phyloP scores from a whole-genome alignment of 2,888 invertebrate genomes.

The Cancer borealis region DNA sequence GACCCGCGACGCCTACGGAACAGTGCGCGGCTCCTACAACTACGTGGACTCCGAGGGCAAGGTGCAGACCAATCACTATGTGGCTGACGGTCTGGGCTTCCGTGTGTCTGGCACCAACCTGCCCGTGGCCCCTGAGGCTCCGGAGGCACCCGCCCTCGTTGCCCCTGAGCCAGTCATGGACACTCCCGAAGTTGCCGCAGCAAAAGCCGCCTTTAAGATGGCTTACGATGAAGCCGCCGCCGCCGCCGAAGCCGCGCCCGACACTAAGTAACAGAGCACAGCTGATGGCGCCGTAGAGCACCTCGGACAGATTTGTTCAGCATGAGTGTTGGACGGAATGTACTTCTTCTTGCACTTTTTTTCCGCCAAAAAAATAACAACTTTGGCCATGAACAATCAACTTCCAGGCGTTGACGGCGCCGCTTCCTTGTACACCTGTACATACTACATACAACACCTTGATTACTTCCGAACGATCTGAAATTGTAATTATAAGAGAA shows the following conservation, averaged over 20 bases:
- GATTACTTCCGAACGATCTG: not conserved
- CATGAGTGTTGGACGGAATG: not conserved
- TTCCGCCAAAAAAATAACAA: not conserved
- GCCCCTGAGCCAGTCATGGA: slow-evolving; percentile 78
- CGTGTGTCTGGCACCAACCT: slow-evolving; percentile 84
- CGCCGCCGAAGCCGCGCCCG: slow-evolving; percentile 71
- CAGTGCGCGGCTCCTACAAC: slow-evolving; percentile 73
- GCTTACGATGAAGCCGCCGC: slow-evolving; percentile 51
- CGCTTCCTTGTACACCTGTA: slow-evolving; percentile 42
- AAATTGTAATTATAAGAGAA: not conserved
- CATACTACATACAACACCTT: not conserved
- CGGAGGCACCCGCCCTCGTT: slow-evolving; percentile 78
- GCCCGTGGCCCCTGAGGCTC: slow-evolving; percentile 80
- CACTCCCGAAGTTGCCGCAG: slow-evolving; percentile 80
- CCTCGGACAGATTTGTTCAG: not conserved
- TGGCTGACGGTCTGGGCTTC: slow-evolving; percentile 81
- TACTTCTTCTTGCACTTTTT: not conserved
- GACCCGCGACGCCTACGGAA: slow-evolving; percentile 67
- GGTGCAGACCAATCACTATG: slow-evolving; percentile 82
- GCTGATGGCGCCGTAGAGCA: slow-evolving; percentile 42
- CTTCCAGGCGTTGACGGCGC: slow-evolving; percentile 48
- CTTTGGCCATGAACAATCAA: not conserved
- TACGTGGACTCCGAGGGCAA: slow-evolving; percentile 80
- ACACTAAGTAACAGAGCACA: slow-evolving; percentile 53
- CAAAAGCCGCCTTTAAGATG: slow-evolving; percentile 69